These are phyloP conservation scores for Thecophora atra DNA, from an alignment of 2,888 invertebrate species.

Conservation along the genomic window DNA sequence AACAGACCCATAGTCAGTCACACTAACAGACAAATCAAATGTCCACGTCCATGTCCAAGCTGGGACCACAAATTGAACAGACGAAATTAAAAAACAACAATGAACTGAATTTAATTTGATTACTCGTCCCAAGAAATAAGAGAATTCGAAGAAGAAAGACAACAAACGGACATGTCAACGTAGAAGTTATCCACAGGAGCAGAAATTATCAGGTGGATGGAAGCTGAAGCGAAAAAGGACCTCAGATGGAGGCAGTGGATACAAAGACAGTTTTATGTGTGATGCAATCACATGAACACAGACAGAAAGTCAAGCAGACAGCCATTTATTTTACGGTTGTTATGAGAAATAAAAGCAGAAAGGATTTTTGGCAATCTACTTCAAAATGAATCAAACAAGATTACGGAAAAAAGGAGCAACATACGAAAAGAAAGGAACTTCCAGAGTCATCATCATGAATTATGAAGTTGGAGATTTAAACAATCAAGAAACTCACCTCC, in stretches of 20 bases:
- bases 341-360: background rate
- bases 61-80: background rate
- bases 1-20: too few relatives aligned
- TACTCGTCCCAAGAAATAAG: background rate
- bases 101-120: background rate
- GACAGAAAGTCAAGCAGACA: background rate
- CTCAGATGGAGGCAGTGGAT: too few relatives aligned
- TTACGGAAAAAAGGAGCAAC: too few relatives aligned
- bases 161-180: background rate
- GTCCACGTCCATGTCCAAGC: background rate
- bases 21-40: background rate
- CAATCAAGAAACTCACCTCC: too few relatives aligned
- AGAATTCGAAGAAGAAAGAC: background rate
- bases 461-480: too few relatives aligned
- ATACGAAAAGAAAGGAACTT: too few relatives aligned
- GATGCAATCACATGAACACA: background rate
- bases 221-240: background rate
- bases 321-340: background rate
- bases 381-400: background rate
- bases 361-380: background rate
- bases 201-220: background rate
- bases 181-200: background rate
- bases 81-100: constrained; percentile 3
- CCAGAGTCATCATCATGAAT: too few relatives aligned
- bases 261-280: too few relatives aligned